A percentile compares a stretch with the other conserved stretches of the same genome.
These are phyloP conservation scores for Uria aalge DNA, from an alignment of 2,113 vertebrate species.

Conservation along the genomic window DNA sequence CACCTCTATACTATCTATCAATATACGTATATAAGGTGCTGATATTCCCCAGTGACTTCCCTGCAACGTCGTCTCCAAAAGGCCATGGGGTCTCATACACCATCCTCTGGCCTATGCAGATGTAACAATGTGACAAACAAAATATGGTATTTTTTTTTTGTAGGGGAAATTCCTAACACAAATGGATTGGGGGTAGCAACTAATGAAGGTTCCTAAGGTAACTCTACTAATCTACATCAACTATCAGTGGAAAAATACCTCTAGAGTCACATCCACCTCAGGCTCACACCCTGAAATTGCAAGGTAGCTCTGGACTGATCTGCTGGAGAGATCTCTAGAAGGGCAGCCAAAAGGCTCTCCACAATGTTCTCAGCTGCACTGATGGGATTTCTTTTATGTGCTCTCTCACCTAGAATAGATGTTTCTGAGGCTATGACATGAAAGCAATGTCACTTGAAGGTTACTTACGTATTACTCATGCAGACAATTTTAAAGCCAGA, in stretches of 20 bases:
- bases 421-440: neutral
- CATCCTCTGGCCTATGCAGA: neutral
- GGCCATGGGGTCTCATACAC: neutral
- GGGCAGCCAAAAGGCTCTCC: neutral
- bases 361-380: neutral
- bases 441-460: neutral
- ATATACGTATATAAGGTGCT: neutral
- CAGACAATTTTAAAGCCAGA: neutral
- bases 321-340: neutral
- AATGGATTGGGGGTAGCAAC: neutral
- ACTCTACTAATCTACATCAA: neutral
- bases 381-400: neutral
- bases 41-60: neutral
- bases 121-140: neutral
- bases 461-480: neutral
- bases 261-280: neutral
- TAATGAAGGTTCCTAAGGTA: neutral
- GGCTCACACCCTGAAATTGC: neutral
- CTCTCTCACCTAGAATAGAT: neutral
- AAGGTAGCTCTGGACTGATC: neutral
- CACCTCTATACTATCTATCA: too few species aligned
- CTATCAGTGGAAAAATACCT: neutral
- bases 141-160: rapidly evolving
- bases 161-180: neutral
- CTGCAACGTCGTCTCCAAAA: neutral